phyloP scores from a whole-genome alignment of 2,888 invertebrate genomes.

The Carterocephalus palaemon region DNA sequence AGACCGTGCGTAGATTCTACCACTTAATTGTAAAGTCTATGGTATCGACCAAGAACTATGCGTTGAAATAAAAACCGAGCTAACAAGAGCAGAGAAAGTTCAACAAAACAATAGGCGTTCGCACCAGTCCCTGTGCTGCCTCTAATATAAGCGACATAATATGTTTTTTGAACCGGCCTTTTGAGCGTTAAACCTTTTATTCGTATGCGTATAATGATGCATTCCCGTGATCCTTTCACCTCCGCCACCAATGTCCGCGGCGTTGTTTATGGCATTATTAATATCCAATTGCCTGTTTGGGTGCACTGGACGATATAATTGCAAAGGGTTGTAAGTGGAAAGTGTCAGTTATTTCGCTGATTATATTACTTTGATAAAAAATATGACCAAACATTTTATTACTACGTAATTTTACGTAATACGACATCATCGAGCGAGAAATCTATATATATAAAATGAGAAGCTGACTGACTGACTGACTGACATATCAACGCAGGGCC shows the following conservation, averaged over 20 bases:
- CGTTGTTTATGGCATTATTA: slow-evolving; percentile 34
- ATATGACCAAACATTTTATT: too few relatives aligned
- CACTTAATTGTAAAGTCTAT: too few relatives aligned
- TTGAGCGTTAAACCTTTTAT: slow-evolving; percentile 14
- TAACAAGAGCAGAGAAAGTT: too few relatives aligned
- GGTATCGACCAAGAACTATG: too few relatives aligned
- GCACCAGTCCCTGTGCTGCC: neutral
- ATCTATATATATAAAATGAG: too few relatives aligned
- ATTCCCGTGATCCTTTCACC: slow-evolving; percentile 18
- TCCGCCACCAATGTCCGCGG: slow-evolving; percentile 23
- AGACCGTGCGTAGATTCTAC: too few relatives aligned
- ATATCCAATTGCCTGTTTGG: slow-evolving; percentile 31
- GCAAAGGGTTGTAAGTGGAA: neutral
- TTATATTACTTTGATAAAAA: too few relatives aligned
- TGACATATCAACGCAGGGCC: too few relatives aligned
- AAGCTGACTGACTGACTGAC: too few relatives aligned
- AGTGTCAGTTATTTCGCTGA: neutral
- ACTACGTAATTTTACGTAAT: too few relatives aligned
- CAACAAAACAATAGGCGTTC: slow-evolving; percentile 13
- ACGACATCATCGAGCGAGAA: too few relatives aligned
- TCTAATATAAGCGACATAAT: slow-evolving; percentile 4
- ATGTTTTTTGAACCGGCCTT: slow-evolving; percentile 2
- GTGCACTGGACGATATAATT: slow-evolving; percentile 25
- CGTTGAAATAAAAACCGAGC: too few relatives aligned
- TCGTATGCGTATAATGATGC: slow-evolving; percentile 16